Percentiles rank a stretch among this genome's conserved stretches.
phyloP scores from a whole-genome alignment of 2,113 vertebrate species.

The Clinocottus analis region DNA sequence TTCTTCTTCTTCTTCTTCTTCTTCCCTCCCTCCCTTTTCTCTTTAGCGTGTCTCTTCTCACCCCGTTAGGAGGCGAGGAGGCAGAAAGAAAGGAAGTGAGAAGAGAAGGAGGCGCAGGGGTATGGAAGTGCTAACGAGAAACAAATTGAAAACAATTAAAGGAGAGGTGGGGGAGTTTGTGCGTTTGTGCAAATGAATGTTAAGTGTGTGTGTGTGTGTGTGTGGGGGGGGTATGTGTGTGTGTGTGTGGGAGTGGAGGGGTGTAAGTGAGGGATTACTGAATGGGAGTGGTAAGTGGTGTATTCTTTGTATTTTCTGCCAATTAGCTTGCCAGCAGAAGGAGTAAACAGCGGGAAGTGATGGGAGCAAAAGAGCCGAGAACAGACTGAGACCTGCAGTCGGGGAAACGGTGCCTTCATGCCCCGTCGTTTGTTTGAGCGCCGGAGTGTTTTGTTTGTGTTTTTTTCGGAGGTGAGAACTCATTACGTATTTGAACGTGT shows the following conservation, averaged over 20 bases:
- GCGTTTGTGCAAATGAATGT: slow-evolving; percentile 19
- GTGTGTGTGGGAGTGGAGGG: not conserved
- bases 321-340: slow-evolving; percentile 49
- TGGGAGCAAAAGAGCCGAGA: not conserved
- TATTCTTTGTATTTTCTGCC: slow-evolving; percentile 48
- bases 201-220: not conserved
- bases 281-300: slow-evolving; percentile 43
- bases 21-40: no score
- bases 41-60: not conserved
- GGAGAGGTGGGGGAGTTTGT: slow-evolving; percentile 13
- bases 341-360: slow-evolving; percentile 29
- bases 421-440: not conserved
- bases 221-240: no score
- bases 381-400: not conserved
- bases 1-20: not conserved
- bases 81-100: not conserved
- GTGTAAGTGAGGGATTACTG: slow-evolving; percentile 40
- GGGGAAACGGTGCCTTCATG: not conserved
- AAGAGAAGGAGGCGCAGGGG: slow-evolving; percentile 10
- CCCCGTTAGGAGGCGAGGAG: not conserved
- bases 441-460: not conserved
- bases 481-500: not conserved
- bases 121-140: slow-evolving; percentile 46
- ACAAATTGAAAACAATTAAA: slow-evolving; percentile 69
- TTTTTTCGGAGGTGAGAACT: not conserved